Base-by-base conservation (phyloP, 2,113 vertebrate genomes). In the Pygoscelis adeliae region DNA sequence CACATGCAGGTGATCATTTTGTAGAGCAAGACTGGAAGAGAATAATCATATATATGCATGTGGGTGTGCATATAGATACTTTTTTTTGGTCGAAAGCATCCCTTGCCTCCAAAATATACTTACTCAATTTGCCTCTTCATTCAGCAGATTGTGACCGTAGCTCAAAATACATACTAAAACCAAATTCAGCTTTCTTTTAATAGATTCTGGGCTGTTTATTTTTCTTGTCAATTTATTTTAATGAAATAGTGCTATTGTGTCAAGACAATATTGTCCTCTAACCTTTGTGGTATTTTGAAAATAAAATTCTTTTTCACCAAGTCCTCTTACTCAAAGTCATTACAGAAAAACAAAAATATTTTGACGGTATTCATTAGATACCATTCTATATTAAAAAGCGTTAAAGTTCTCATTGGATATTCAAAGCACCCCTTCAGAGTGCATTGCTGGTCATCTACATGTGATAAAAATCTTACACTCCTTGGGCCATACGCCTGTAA, bases 271-370 rank as follows among this genome's bases (percentile, higher is more conserved):
- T 3, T 47, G 10, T 32, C 53, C 55, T 83, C 42, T 47, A 34
- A 65, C 23, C 27, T 82, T 11, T 21, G 21, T 4, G 23, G 11
- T n/a, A 50, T 19, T 74, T 40, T 42, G 34, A 78, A 79, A 84
- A 82, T 4, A 56, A 52, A 74, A 59, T 34, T 16, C 2, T 12
- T 74, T 89, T 78, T 29, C 55, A 81, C 19, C 42, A 42, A 30
- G 29, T 23, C 36, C 13, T 59, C n/a, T 67, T 79, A 47, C 9
- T 40, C 44, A 25, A 55, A 82, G n/a, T 20, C 21, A 40, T 13
- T 13, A 15, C 0, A 0, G 30, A 49, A 79, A 52, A 30, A 0
- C 21, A 20, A 11, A 71, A 82, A 29, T 8, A 38, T 61, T 53
- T 61, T n/a, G 40, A 27, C 36, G 40, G 40, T 2, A 21, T 34